A percentile compares a stretch with the other conserved stretches of the same genome.
phyloP scores from a whole-genome alignment of 2,888 invertebrate species.

The Xanthorhoe spadicearia region DNA sequence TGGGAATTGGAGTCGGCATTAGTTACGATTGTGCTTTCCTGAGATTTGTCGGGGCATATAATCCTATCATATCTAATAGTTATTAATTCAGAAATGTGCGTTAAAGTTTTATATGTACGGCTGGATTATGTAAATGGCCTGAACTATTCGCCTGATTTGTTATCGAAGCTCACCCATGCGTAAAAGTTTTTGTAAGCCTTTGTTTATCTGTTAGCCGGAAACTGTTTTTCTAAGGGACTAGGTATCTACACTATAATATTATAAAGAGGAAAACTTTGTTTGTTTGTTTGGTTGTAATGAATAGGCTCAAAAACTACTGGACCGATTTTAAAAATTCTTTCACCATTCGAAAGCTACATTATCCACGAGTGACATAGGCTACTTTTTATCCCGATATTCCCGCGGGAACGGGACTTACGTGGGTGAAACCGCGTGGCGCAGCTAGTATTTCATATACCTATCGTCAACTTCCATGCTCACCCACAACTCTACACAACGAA shows the following conservation, averaged over 20 bases:
- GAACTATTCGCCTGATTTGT: neutral
- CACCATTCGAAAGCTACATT: too few species aligned
- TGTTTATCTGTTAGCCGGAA: neutral
- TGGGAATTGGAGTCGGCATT: slow-evolving; percentile 32
- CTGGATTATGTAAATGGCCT: slow-evolving; percentile 12
- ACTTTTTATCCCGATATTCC: too few species aligned
- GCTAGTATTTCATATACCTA: neutral
- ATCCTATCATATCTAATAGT: slow-evolving; percentile 20
- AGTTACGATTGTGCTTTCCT: slow-evolving; percentile 25
- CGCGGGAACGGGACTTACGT: too few species aligned
- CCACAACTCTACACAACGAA: slow-evolving; percentile 33
- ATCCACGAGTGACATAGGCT: too few species aligned
- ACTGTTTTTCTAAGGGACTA: neutral
- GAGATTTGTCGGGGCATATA: slow-evolving; percentile 31
- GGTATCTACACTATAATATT: too few species aligned
- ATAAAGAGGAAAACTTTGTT: too few species aligned
- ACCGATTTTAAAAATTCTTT: too few species aligned
- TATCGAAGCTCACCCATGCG: slow-evolving; percentile 2
- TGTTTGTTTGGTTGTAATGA: too few species aligned
- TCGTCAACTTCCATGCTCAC: slow-evolving; percentile 31
- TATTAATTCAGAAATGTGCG: slow-evolving; percentile 11
- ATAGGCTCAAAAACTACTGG: too few species aligned
- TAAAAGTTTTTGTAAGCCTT: neutral
- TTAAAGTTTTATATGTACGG: slow-evolving; percentile 12
- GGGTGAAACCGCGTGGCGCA: too few species aligned